These are phyloP conservation scores for Dasypogon diadema DNA, from an alignment of 2,888 invertebrate genomes.

Conservation along the genomic window DNA sequence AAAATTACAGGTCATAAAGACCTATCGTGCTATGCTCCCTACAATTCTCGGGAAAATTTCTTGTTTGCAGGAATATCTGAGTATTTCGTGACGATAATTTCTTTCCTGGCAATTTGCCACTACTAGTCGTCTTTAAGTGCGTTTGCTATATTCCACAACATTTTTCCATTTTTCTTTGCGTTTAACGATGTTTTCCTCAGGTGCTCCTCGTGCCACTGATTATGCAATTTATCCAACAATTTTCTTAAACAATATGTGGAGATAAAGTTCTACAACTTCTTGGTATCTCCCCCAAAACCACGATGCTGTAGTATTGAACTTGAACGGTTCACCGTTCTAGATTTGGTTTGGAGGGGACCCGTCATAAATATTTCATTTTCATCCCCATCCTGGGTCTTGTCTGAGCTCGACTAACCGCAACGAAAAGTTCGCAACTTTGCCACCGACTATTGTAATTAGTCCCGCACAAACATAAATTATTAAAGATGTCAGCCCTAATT, in stretches of 20 bases:
- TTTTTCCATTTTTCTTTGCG: not conserved
- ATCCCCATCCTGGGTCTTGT: conserved; percentile 18
- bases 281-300: not conserved
- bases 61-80: conserved; percentile 44
- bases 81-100: conserved; percentile 46
- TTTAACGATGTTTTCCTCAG: not conserved
- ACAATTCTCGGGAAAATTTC: conserved; percentile 42
- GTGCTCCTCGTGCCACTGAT: conserved; percentile 31
- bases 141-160: conserved; percentile 10
- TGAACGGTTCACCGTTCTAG: not conserved
- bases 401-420: conserved; percentile 50
- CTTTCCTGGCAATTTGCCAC: conserved; percentile 47
- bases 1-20: conserved; percentile 48
- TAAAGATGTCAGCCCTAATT: conserved; percentile 43
- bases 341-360: not conserved
- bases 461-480: conserved; percentile 56
- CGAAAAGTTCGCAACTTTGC: conserved; percentile 59
- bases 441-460: conserved; percentile 60
- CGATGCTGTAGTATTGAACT: not conserved
- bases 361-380: conserved; percentile 45
- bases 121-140: conserved; percentile 39
- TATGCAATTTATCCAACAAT: conserved; percentile 44
- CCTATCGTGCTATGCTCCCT: conserved; percentile 42
- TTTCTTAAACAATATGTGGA: conserved; percentile 39
- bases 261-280: conserved; percentile 43